Conservation (phyloP, 2,797 vertebrate genomes). For the Mico argentatus region DNA sequence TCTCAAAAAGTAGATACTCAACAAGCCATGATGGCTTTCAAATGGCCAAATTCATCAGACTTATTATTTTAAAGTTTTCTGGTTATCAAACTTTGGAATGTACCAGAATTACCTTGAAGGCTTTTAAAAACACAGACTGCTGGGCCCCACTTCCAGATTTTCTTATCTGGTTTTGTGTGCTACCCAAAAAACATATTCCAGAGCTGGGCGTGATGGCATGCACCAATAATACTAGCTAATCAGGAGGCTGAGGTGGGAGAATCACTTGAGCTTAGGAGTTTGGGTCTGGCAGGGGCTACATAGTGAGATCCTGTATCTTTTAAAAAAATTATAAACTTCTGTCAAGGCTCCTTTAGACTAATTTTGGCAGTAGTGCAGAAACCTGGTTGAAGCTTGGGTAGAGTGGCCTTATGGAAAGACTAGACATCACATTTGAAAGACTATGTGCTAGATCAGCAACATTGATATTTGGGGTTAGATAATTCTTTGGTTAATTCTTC, state of each 20-base stretch:
- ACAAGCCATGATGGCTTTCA: neutral
- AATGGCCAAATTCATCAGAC: neutral
- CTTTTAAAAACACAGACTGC: neutral
- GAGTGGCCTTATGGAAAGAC: neutral
- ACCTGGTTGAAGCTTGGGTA: neutral
- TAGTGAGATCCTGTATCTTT: neutral
- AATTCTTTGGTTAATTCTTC: neutral
- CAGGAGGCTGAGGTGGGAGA: neutral
- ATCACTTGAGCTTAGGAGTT: neutral
- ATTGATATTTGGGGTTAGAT: neutral
- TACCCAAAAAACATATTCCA: neutral
- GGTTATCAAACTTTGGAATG: neutral
- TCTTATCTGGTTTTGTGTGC: neutral
- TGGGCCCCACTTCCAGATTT: neutral
- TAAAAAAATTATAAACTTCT: neutral
- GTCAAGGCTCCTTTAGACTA: neutral
- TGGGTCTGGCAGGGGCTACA: neutral
- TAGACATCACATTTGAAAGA: neutral
- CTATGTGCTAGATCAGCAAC: neutral
- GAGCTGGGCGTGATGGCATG: neutral
- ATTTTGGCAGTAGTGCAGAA: neutral
- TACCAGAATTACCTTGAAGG: neutral
- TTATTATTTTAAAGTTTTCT: neutral
- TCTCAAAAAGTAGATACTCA: neutral
- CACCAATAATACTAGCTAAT: neutral